Conservation (phyloP, 2,797 vertebrate genomes). For the Crenuchus spilurus region DNA sequence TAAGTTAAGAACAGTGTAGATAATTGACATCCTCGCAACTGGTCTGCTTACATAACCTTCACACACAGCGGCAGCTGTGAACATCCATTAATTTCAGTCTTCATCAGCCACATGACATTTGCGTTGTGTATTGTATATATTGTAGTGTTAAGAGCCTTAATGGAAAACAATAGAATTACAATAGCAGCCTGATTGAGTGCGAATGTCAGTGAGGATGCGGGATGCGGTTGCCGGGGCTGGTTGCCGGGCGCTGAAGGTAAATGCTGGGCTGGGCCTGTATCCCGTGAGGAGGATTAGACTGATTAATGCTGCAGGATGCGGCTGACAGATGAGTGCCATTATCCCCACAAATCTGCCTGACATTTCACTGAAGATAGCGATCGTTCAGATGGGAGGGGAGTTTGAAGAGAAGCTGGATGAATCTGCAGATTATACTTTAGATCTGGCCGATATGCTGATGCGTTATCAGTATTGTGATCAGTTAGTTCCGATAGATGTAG, state of each 20-base stretch:
- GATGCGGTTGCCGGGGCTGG: conserved; percentile 19
- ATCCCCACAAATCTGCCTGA: conserved; percentile 77
- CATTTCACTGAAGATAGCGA: conserved; percentile 74
- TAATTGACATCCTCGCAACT: conserved; percentile 7
- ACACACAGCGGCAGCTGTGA: conserved; percentile 8
- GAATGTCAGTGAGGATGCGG: conserved; percentile 2
- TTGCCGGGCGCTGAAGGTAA: conserved; percentile 48
- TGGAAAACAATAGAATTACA: conserved; percentile 10
- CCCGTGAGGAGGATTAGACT: conserved; percentile 74
- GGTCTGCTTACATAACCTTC: neutral
- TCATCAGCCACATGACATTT: neutral
- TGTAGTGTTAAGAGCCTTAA: conserved; percentile 3
- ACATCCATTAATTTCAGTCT: neutral
- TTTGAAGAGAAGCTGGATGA: conserved; percentile 68
- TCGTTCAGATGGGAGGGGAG: conserved; percentile 77
- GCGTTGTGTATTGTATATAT: no score
- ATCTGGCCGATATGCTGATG: neutral
- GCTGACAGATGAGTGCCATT: conserved; percentile 82
- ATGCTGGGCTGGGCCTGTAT: conserved; percentile 40
- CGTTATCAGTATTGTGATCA: neutral
- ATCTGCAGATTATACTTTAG: conserved; percentile 49
- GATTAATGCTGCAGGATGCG: conserved; percentile 74
- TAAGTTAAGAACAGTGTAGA: neutral
- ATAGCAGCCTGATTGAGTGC: neutral
- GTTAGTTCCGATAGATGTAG: neutral